Conservation (phyloP, 2,888 invertebrate genomes). For the Drosophila paranaensis region DNA sequence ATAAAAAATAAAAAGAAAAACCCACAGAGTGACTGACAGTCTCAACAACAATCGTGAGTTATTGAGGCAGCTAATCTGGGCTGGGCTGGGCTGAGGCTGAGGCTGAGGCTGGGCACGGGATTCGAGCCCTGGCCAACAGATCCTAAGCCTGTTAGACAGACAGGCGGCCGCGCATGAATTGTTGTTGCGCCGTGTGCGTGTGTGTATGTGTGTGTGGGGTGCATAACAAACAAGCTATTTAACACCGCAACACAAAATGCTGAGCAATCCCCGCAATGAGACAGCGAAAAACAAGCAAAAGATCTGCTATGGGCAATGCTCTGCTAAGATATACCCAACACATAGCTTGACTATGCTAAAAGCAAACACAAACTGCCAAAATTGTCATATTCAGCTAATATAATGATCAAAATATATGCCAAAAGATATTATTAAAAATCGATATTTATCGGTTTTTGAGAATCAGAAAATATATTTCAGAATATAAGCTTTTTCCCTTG, state of each 20-base stretch:
- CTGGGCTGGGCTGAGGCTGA: constrained; percentile 4
- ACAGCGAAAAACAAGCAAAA: constrained; percentile 45
- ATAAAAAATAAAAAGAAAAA: constrained; percentile 54
- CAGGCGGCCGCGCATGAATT: constrained; percentile 54
- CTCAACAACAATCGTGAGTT: constrained; percentile 79
- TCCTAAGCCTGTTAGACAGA: constrained; percentile 71
- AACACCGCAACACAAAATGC: constrained; percentile 71
- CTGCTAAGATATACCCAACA: constrained; percentile 3
- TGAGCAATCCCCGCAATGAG: constrained; percentile 70
- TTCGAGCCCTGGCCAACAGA: constrained; percentile 26
- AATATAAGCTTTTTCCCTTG: too few species aligned
- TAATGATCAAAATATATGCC: too few species aligned
- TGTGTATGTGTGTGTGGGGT: constrained; percentile 52
- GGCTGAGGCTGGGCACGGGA: constrained; percentile 16
- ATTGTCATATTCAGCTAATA: too few species aligned
- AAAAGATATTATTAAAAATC: too few species aligned
- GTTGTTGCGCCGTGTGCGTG: neutral
- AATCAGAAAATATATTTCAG: too few species aligned
- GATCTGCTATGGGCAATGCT: neutral
- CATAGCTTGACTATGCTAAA: neutral
- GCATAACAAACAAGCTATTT: constrained; percentile 80
- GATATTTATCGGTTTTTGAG: too few species aligned
- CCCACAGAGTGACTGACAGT: constrained; percentile 75
- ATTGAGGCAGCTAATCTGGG: constrained; percentile 72
- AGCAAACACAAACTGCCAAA: too few species aligned